Percentiles rank a stretch among this genome's conserved stretches.
phyloP scores from a whole-genome alignment of 2,113 vertebrate species.

The Beaufortia kweichowensis region DNA sequence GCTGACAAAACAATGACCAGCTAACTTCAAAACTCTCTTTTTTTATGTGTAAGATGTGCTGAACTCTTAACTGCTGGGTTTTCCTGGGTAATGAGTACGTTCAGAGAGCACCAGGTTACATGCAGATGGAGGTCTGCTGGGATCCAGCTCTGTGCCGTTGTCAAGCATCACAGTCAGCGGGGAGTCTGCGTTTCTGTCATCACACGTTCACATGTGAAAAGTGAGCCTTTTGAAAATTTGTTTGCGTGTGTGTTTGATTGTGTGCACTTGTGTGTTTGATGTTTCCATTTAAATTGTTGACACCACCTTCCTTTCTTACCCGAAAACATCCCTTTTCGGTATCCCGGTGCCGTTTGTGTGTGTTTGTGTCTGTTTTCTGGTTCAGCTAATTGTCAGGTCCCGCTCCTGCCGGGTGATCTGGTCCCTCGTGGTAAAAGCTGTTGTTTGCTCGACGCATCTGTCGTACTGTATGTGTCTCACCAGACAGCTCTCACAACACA shows the following conservation, averaged over 20 bases:
- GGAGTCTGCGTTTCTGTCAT: constrained; percentile 50
- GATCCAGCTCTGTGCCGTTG: constrained; percentile 39
- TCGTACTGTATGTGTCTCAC: constrained; percentile 44
- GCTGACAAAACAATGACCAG: background rate
- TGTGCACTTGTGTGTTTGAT: background rate
- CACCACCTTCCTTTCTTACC: background rate
- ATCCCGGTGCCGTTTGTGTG: constrained; percentile 19
- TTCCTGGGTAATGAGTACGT: constrained; percentile 33
- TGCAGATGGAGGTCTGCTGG: constrained; percentile 40
- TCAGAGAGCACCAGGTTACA: constrained; percentile 38
- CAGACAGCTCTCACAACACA: constrained; percentile 36
- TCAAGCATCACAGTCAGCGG: constrained; percentile 39
- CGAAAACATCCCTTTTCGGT: background rate
- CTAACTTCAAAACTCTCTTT: background rate
- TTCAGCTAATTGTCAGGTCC: constrained; percentile 46
- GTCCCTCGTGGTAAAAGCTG: constrained; percentile 48
- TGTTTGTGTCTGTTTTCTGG: constrained; percentile 36
- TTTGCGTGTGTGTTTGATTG: constrained; percentile 8
- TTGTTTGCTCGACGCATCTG: constrained; percentile 53
- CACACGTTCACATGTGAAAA: constrained; percentile 12
- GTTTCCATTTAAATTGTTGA: background rate
- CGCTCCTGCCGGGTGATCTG: constrained; percentile 27
- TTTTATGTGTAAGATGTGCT: background rate
- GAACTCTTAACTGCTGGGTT: background rate
- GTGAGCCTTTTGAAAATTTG: constrained; percentile 24